Evolutionary conservation across 1,140 invertebrate species (phyloP), one percentile per base, ranked within the genome.

Genomic region (Drosophila busckii): DNA sequence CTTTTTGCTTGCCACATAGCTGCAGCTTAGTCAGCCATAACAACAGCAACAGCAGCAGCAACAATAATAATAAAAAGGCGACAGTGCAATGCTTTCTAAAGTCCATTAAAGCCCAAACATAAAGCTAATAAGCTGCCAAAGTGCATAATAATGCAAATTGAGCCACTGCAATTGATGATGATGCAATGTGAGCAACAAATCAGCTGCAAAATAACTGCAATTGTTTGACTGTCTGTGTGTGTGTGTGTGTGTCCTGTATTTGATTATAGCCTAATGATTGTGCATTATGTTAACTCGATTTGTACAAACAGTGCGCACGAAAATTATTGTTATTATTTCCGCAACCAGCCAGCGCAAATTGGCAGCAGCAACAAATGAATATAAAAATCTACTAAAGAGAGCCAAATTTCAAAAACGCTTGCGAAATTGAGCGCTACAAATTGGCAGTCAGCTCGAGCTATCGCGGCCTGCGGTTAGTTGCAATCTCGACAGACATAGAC

Each of bases 291-390:
- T 80, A 75, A 82, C 75, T 82, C 65, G 75, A 82, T 82, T 82
- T 82, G 75, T 69, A 63, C 75, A 82, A 82, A 82, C 75, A 69
- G 76, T 75, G 49, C 17, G 61, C 56, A 26, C n/a, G n/a, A n/a
- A 82, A 82, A 82, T 82, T 70, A 82, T 83, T 82, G 56, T 82
- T 82, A 82, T 82, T 82, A 82, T 65, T 78, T 80, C 70, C 60
- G 54, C 58, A 61, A 41, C 50, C 54, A 28, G 41, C 48, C 42
- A 64, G n/a, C n/a, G n/a, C 73, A 80, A 73, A 78, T 78, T 70
- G 66, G 42, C 65, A 64, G 38, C 34, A 32, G 52, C 55, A 55
- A 62, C 48, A 64, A 29, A 12, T n/a, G 23, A 28, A 49, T 38
- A 44, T 6, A 32, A 26, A 15, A 25, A 31, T 25, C n/a, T 25